These are phyloP conservation scores for Lophotis ruficrista DNA, from an alignment of 2,113 vertebrate species.

Conservation along the genomic window DNA sequence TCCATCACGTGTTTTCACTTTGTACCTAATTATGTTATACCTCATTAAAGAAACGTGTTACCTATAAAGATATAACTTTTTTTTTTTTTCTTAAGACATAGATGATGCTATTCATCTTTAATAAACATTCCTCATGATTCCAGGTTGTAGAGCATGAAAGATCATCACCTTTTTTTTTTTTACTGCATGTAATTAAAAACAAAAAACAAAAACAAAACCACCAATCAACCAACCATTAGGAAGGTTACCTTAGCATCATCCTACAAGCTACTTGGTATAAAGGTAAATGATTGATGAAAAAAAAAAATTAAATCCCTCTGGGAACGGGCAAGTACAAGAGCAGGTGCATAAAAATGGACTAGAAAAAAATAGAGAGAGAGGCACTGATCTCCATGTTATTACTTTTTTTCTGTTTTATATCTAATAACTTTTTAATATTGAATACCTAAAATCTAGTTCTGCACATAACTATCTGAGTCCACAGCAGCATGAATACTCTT, in stretches of 20 bases:
- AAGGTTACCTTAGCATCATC: background rate
- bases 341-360: background rate
- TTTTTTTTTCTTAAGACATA: background rate
- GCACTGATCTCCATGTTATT: background rate
- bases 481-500: background rate
- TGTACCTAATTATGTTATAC: background rate
- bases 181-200: background rate
- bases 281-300: background rate
- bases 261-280: background rate
- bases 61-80: background rate
- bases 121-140: background rate
- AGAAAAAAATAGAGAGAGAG: background rate
- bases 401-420: background rate
- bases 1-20: background rate
- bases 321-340: background rate
- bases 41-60: background rate
- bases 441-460: background rate
- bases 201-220: background rate
- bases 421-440: background rate
- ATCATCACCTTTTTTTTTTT: background rate
- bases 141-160: background rate
- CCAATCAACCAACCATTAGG: background rate
- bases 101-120: background rate
- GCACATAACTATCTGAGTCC: background rate
- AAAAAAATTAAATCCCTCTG: background rate